Percentiles rank a stretch among this genome's conserved stretches.
These are phyloP conservation scores for Deladenus siricidicola DNA, from an alignment of 2,888 invertebrate species.

Conservation along the genomic window DNA sequence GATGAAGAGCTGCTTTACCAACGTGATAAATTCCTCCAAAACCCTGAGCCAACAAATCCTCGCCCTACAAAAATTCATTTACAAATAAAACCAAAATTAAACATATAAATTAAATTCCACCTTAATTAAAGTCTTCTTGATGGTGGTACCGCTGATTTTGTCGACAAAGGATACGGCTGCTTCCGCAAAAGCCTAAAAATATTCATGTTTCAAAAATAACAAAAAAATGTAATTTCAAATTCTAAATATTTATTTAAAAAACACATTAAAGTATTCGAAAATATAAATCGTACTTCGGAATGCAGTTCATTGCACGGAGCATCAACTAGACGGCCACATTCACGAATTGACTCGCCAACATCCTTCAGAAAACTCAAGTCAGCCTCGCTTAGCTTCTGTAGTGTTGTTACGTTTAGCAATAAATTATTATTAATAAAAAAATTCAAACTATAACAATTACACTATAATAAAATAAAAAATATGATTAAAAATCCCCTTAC, in stretches of 20 bases:
- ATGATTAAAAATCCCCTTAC: neutral
- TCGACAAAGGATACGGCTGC: slow-evolving; percentile 58
- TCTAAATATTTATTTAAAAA: slow-evolving; percentile 49
- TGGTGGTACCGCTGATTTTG: slow-evolving; percentile 17
- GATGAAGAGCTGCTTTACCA: slow-evolving; percentile 67
- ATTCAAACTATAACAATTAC: too few relatives aligned
- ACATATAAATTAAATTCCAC: slow-evolving; percentile 11
- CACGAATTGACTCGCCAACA: slow-evolving; percentile 59
- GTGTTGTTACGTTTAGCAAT: too few relatives aligned
- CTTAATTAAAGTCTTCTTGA: slow-evolving; percentile 26
- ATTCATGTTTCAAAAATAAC: too few relatives aligned
- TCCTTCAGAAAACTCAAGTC: slow-evolving; percentile 54
- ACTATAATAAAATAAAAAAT: too few relatives aligned
- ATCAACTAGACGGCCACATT: slow-evolving; percentile 70
- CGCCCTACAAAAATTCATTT: slow-evolving; percentile 66
- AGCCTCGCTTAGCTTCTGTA: slow-evolving; percentile 23
- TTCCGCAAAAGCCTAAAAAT: slow-evolving; percentile 62
- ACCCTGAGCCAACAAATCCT: slow-evolving; percentile 68
- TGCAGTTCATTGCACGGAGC: slow-evolving; percentile 77
- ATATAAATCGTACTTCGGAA: slow-evolving; percentile 33
- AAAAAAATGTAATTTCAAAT: too few relatives aligned
- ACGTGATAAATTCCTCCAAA: slow-evolving; percentile 77
- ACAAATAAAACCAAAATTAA: neutral
- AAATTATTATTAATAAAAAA: too few relatives aligned
- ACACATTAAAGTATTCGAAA: slow-evolving; percentile 66